A percentile compares a stretch with the other conserved stretches of the same genome.
Evolutionary conservation across 2,797 vertebrate species (phyloP).

Genomic region (Tachyglossus aculeatus): DNA sequence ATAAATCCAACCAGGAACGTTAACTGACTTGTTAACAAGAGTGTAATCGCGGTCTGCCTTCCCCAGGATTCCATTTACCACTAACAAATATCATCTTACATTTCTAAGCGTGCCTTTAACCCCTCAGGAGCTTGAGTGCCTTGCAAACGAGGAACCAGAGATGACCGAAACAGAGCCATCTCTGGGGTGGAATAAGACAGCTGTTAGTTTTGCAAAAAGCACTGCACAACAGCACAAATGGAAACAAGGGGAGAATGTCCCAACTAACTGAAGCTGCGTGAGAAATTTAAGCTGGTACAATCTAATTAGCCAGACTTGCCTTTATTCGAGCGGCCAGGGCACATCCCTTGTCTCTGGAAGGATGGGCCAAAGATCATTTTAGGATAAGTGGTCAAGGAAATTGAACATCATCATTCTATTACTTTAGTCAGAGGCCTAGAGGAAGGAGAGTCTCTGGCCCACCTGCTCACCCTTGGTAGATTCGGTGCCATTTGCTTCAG

Average conservation of each 20-base stretch:
- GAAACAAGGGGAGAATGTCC: conserved; percentile 59
- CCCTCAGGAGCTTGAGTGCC: conserved; percentile 30
- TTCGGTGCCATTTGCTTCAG: too few species aligned
- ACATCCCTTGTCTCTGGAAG: conserved; percentile 37
- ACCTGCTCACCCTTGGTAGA: too few species aligned
- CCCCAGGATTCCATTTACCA: conserved; percentile 34
- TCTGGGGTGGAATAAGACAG: conserved; percentile 59
- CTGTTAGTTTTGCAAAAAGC: conserved; percentile 59
- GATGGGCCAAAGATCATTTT: conserved; percentile 37
- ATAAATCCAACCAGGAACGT: neutral
- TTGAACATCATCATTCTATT: too few species aligned
- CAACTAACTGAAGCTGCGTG: conserved; percentile 60
- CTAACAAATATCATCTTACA: conserved; percentile 35
- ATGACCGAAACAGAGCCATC: conserved; percentile 56
- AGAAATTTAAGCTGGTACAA: conserved; percentile 66
- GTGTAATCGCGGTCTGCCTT: conserved; percentile 16
- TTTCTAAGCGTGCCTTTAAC: conserved; percentile 22
- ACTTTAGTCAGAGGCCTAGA: too few species aligned
- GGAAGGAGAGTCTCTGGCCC: too few species aligned
- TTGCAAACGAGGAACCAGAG: conserved; percentile 13
- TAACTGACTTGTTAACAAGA: conserved; percentile 40
- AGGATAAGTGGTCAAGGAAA: conserved; percentile 12
- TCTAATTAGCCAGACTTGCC: conserved; percentile 64
- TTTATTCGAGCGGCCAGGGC: conserved; percentile 50
- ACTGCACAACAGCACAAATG: conserved; percentile 43